These are phyloP conservation scores for Catamblyrhynchus diadema DNA, from an alignment of 2,797 vertebrate species.

Conservation along the genomic window DNA sequence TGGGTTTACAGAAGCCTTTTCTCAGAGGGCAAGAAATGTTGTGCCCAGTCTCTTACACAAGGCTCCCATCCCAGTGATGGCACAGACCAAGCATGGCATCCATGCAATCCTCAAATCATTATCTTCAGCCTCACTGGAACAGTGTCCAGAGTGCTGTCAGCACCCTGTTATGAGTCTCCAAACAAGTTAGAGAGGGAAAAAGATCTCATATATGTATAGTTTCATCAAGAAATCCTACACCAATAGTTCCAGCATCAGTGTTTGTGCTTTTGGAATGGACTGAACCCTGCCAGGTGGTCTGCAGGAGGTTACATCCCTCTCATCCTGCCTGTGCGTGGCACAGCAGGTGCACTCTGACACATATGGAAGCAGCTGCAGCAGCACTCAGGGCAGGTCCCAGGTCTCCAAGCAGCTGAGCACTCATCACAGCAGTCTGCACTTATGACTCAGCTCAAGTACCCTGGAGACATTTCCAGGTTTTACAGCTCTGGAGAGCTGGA, in stretches of 20 bases:
- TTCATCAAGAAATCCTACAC: background rate
- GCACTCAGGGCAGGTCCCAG: background rate
- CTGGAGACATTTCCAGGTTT: background rate
- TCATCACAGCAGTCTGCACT: background rate
- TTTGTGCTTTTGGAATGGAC: background rate
- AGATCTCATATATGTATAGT: background rate
- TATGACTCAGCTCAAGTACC: background rate
- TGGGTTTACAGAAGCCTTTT: background rate
- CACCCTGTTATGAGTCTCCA: background rate
- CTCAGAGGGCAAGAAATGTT: background rate
- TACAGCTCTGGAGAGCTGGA: background rate
- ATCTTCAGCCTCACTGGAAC: background rate
- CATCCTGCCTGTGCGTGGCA: background rate
- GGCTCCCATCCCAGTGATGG: background rate
- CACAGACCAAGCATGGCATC: fast-evolving
- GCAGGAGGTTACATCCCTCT: background rate
- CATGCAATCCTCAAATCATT: fast-evolving
- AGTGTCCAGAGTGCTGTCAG: background rate
- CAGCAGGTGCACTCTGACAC: background rate
- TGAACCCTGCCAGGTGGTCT: background rate
- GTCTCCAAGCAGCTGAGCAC: background rate
- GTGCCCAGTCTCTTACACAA: fast-evolving
- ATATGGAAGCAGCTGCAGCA: background rate
- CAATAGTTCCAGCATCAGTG: background rate
- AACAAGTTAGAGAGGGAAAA: background rate